phyloP scores from a whole-genome alignment of 2,797 vertebrate genomes.

The Carapus acus region DNA sequence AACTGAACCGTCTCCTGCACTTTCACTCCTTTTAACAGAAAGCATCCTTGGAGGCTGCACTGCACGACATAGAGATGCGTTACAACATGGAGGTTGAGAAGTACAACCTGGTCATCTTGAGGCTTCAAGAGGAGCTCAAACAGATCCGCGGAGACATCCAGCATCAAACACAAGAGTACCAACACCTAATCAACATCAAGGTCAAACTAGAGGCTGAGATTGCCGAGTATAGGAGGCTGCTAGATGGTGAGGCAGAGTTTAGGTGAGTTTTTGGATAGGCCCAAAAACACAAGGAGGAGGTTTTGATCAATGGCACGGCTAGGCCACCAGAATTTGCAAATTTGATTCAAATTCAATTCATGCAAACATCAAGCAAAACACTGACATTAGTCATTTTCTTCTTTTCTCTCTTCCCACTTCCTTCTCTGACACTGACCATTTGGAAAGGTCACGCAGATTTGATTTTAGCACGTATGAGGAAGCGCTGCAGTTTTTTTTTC shows the following conservation, averaged over 20 bases:
- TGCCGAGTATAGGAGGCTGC: slow-evolving; percentile 80
- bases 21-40: slow-evolving; percentile 63
- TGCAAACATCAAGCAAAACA: slow-evolving; percentile 35
- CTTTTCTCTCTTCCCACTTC: neutral
- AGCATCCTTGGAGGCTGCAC: slow-evolving; percentile 67
- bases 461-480: too few species aligned
- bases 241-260: slow-evolving; percentile 74
- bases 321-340: slow-evolving; percentile 29
- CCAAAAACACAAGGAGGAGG: too few species aligned
- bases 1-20: too few species aligned
- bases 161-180: slow-evolving; percentile 75
- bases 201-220: slow-evolving; percentile 88
- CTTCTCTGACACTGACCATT: too few species aligned
- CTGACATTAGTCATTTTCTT: neutral
- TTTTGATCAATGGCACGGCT: too few species aligned
- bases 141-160: slow-evolving; percentile 73
- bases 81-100: slow-evolving; percentile 75
- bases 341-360: slow-evolving; percentile 48
- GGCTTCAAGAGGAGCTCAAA: slow-evolving; percentile 73
- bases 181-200: slow-evolving; percentile 81
- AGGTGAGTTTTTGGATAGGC: slow-evolving; percentile 62
- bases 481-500: too few species aligned
- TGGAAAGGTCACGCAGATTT: too few species aligned
- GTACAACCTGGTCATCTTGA: slow-evolving; percentile 66
- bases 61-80: slow-evolving; percentile 74